Conservation (phyloP, 1,140 invertebrate genomes). For the Pararge aegeria region DNA sequence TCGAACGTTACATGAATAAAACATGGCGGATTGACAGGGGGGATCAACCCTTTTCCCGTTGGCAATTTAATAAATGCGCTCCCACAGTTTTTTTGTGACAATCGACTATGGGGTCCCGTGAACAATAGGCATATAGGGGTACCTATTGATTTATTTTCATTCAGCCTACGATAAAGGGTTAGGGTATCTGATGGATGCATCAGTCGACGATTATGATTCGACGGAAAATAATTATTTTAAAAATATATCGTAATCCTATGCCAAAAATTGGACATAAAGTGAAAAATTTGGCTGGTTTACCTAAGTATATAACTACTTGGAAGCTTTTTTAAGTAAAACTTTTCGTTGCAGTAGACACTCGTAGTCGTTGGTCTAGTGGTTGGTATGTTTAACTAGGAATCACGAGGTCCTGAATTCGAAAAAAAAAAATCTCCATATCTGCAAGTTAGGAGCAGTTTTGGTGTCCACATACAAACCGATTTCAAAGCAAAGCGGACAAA, state of each 20-base stretch:
- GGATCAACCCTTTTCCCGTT: constrained; percentile 56
- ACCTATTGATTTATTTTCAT: constrained; percentile 40
- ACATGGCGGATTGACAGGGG: constrained; percentile 46
- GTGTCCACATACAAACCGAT: too few relatives aligned
- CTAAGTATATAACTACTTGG: too few relatives aligned
- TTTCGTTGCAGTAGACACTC: too few relatives aligned
- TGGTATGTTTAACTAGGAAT: too few relatives aligned
- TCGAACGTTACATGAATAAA: constrained; percentile 63
- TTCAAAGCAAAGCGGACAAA: too few relatives aligned
- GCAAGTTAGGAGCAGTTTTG: too few relatives aligned
- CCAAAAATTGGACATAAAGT: too few relatives aligned
- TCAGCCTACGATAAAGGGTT: background rate
- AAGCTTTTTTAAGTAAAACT: too few relatives aligned
- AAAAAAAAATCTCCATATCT: too few relatives aligned
- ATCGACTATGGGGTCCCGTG: constrained; percentile 33
- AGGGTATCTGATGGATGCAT: background rate
- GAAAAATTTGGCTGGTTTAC: too few relatives aligned
- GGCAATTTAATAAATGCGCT: constrained; percentile 54
- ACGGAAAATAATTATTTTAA: background rate
- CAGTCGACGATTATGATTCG: background rate
- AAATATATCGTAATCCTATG: background rate
- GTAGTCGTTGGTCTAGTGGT: too few relatives aligned
- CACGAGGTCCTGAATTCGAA: too few relatives aligned
- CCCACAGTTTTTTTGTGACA: constrained; percentile 60
- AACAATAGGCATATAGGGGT: constrained; percentile 29